A percentile compares a stretch with the other conserved stretches of the same genome.
Evolutionary conservation across 2,113 vertebrate species (phyloP).

Genomic region (Phrynocephalus versicolor): DNA sequence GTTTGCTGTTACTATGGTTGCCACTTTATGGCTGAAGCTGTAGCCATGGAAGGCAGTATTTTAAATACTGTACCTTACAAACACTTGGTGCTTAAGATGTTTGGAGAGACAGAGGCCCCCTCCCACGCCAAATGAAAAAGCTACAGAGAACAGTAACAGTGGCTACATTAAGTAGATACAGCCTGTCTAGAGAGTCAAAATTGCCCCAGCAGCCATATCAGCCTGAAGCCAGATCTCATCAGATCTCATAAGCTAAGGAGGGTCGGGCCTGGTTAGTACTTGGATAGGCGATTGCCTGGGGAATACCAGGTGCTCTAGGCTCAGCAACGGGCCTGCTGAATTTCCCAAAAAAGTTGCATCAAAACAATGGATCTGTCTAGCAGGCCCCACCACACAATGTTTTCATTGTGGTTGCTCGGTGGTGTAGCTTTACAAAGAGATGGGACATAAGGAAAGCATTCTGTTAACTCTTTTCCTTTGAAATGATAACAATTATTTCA

Average conservation of each 20-base stretch:
- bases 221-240: no score
- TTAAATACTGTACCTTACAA: neutral
- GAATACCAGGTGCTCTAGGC: no score
- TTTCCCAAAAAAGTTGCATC: no score
- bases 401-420: no score
- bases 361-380: no score
- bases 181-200: neutral
- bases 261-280: no score
- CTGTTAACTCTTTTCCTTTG: no score
- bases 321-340: no score
- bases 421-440: neutral
- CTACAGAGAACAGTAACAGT: neutral
- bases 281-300: no score
- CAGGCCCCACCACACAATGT: no score
- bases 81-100: neutral
- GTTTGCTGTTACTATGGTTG: neutral
- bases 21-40: neutral
- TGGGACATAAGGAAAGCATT: neutral
- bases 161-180: neutral
- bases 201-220: no score
- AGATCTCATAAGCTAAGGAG: no score
- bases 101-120: neutral
- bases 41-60: neutral
- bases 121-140: neutral
- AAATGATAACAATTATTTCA: neutral